Base-by-base conservation (phyloP, 1,140 invertebrate species). In the Drosophila virilis region DNA sequence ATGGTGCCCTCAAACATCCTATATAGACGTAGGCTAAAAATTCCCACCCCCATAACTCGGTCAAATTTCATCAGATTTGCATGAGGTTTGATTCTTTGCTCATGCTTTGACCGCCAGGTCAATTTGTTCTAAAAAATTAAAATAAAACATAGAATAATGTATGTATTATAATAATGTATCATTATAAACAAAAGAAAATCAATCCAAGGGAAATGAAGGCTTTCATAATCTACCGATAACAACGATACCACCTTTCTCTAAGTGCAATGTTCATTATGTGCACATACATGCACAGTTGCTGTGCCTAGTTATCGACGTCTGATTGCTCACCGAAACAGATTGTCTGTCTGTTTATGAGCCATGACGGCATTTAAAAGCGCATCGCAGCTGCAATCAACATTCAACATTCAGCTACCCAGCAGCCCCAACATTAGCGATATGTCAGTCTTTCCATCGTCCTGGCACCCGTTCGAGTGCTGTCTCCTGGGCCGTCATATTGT, bases 341-440 rank as follows among this genome's bases (percentile, higher is more conserved):
- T 78, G 70, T 54, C 43, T 82, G 75, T 57, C 68, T 40, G 75
- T 88, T 86, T 86, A 86, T 88, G 82, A 78, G 79, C 67, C 82
- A 88, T 86, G 82, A 86, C 88, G 75, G 78, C 82, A 88, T 76
- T 86, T 74, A 70, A 80, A 84, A 78, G 79, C 83, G 83, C 75
- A 81, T 75, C 62, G 43, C 66, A 69, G 59, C 54, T 81, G 82
- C 78, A 77, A 77, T 74, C 61, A 48, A 46, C 65, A 43, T 54
- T 42, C 46, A 59, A 51, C 57, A 65, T 57, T 64, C 66, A 77
- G 50, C 60, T 71, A 46, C 51, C 58, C 60, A 75, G 40, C 54
- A 57, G 13, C 48, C 38, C 37, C 58, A 51, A 77, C 79, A 88
- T 86, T 88, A 88, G 72, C 83, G 79, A 77, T 43, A 65, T 77